Percentiles rank a stretch among this genome's conserved stretches.
Evolutionary conservation across 2,113 vertebrate genomes (phyloP).

Genomic region (Chionis minor): DNA sequence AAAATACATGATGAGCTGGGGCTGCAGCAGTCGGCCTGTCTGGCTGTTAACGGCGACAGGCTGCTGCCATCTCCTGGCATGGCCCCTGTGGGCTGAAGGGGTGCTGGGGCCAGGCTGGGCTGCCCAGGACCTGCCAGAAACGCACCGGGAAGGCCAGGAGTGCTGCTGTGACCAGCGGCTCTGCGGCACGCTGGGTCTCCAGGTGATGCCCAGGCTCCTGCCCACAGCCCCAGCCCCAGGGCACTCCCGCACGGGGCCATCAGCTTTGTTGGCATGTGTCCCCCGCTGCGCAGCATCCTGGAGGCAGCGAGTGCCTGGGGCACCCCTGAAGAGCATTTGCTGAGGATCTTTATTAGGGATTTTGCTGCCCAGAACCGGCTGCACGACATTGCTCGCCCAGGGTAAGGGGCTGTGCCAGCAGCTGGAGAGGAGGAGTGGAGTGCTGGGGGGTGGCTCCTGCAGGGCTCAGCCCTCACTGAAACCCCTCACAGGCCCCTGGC

Average conservation of each 20-base stretch:
- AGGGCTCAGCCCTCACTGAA: too few species aligned
- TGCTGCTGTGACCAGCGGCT: accelerated
- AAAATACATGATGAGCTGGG: accelerated
- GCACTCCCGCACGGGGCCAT: background rate
- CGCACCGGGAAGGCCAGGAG: accelerated
- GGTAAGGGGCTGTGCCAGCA: accelerated
- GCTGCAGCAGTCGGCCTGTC: background rate
- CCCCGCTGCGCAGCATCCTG: accelerated
- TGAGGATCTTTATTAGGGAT: background rate
- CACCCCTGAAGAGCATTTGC: background rate
- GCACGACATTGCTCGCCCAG: accelerated
- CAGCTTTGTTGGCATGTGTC: accelerated
- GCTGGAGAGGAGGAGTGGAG: accelerated
- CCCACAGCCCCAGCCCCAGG: background rate
- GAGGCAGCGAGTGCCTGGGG: accelerated
- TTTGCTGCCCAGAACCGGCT: background rate
- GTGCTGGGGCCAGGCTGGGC: background rate
- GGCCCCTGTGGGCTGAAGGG: accelerated
- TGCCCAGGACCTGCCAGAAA: background rate
- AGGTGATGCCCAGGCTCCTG: background rate
- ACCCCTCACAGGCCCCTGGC: background rate
- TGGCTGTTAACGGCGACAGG: accelerated
- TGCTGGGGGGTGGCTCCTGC: accelerated
- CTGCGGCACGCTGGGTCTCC: accelerated
- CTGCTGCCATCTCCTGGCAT: background rate